Conservation (phyloP, 2,888 invertebrate genomes). For the Caenorhabditis uteleia region DNA sequence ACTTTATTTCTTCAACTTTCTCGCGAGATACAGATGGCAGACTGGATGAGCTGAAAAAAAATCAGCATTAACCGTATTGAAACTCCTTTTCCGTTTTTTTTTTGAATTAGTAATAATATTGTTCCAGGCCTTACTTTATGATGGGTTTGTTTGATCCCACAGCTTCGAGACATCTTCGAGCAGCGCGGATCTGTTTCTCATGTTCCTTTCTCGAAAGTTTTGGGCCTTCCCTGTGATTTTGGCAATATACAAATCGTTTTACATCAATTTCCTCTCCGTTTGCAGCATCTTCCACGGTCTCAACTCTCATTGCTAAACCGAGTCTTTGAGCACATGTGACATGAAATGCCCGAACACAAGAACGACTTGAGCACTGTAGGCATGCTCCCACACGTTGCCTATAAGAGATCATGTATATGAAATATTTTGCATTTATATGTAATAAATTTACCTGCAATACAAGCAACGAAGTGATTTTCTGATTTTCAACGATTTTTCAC, state of each 20-base stretch:
- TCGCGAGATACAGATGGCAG: constrained; percentile 48
- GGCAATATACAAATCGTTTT: constrained; percentile 53
- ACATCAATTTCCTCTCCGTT: constrained; percentile 14
- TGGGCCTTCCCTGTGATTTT: constrained; percentile 36
- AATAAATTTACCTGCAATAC: constrained; percentile 77
- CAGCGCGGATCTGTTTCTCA: constrained; percentile 15
- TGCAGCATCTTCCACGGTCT: constrained; percentile 2
- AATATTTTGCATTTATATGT: neutral
- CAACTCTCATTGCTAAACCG: constrained; percentile 84
- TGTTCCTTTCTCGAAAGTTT: constrained; percentile 11
- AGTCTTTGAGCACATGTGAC: constrained; percentile 97
- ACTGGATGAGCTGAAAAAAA: constrained; percentile 39
- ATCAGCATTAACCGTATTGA: neutral
- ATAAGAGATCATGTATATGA: constrained; percentile 1
- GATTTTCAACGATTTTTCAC: constrained; percentile 25
- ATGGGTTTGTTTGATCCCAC: constrained; percentile 77
- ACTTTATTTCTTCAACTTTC: constrained; percentile 37
- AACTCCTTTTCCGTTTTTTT: neutral
- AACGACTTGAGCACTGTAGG: constrained; percentile 59
- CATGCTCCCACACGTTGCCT: constrained; percentile 50
- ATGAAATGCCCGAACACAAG: constrained; percentile 83
- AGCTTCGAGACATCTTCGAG: constrained; percentile 25
- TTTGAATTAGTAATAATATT: constrained; percentile 1
- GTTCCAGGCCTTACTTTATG: constrained; percentile 74
- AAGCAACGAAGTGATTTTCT: constrained; percentile 94